These are phyloP conservation scores for Xylocopa sonorina DNA, from an alignment of 1,140 invertebrate genomes.

Conservation along the genomic window DNA sequence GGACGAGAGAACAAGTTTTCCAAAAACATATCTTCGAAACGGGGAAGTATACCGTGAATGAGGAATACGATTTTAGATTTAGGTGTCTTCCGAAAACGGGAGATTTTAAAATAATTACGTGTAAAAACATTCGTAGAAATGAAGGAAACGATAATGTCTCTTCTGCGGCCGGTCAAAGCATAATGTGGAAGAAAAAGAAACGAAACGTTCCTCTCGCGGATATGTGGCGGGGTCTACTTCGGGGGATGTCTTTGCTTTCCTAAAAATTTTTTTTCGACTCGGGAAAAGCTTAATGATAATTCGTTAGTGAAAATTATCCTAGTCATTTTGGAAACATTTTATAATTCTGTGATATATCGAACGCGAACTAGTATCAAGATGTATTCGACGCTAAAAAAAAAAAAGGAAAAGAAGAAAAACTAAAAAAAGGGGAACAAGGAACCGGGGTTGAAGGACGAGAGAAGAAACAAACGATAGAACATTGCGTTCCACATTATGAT, in stretches of 20 bases:
- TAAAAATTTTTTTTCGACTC: constrained; percentile 52
- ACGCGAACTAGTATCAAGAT: constrained; percentile 48
- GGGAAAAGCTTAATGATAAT: constrained; percentile 48
- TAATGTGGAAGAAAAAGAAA: constrained; percentile 67
- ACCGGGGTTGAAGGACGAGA: constrained; percentile 37
- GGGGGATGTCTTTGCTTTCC: constrained; percentile 29
- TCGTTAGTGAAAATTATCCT: constrained; percentile 78
- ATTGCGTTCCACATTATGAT: constrained; percentile 70
- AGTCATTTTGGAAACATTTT: constrained; percentile 80
- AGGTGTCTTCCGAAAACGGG: constrained; percentile 65
- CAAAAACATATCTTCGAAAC: constrained; percentile 76
- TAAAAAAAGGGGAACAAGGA: constrained; percentile 1
- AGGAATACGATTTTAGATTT: constrained; percentile 79
- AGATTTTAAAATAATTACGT: constrained; percentile 64
- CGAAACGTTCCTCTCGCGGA: constrained; percentile 30
- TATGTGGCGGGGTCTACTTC: neutral
- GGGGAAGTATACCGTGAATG: constrained; percentile 78
- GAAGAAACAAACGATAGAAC: constrained; percentile 44
- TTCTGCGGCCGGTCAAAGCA: constrained; percentile 54
- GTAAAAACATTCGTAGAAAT: constrained; percentile 61
- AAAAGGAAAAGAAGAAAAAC: constrained; percentile 1
- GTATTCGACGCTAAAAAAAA: constrained; percentile 35
- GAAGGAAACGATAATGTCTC: constrained; percentile 18
- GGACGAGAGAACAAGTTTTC: constrained; percentile 47
- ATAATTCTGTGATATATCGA: constrained; percentile 78